Evolutionary conservation across 2,888 invertebrate genomes (phyloP), one percentile per base, ranked within the genome.

Genomic region (Periphyllus acericola): DNA sequence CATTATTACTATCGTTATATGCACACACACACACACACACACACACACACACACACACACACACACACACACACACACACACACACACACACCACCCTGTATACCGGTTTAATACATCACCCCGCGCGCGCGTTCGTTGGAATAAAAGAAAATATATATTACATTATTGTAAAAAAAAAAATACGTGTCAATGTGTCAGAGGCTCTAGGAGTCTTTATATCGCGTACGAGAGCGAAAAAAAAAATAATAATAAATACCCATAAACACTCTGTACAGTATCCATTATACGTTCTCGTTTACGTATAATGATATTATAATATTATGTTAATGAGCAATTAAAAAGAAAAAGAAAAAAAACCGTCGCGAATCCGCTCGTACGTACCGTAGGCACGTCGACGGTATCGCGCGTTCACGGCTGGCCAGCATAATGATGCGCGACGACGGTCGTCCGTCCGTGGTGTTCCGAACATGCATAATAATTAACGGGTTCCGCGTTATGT

Each of bases 51-150:
- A 40, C 8, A 40, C 40, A 40, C 40, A 40, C 40, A 40, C 40
- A 14, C 14, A 14, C 46, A 46, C 46, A 46, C 46, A 46, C 46
- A 46, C 46, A 3, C 46, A 46, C 46, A 46, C 14, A 46, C 46
- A 46, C 14, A 46, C 14, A 46, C 46, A n/a, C n/a, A 52, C 36
- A 40, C 3, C 36, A 34, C 17, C 14, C 1, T 29, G 8, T 46
- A 71, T 81, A 81, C 81, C 68, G 81, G 81, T 81, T 81, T 71
- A 29, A n/a, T 76, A 76, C 75, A 46, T 76, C 14, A 14, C 17
- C n/a, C n/a, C 6, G 46, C 46, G 46, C 46, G 46, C 11, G 14
- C 14, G 29, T 29, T 60, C 25, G 29, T 17, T 0, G 1, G 17
- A 32, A 72, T 34, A 4, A 72, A 25, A 55, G n/a, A 25, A 29